Conservation (phyloP, 2,888 invertebrate species). For the Stenchaetothrips biformis region DNA sequence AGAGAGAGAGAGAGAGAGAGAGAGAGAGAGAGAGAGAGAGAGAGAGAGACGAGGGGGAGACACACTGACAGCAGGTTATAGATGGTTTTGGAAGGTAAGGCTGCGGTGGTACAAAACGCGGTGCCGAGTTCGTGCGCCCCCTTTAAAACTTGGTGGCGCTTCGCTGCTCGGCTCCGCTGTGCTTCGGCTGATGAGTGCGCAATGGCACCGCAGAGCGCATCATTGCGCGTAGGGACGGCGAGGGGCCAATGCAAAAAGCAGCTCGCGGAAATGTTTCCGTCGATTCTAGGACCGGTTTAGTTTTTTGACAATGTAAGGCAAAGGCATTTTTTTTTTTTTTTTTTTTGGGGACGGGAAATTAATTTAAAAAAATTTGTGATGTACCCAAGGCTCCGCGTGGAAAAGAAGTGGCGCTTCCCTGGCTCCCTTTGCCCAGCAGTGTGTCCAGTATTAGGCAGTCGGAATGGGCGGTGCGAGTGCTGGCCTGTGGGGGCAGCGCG, state of each 20-base stretch:
- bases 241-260: too few species aligned
- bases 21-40: background rate
- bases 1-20: background rate
- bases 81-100: background rate
- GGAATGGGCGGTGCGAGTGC: too few species aligned
- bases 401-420: too few species aligned
- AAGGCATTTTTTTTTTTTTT: too few species aligned
- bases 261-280: too few species aligned
- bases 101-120: background rate
- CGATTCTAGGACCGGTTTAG: too few species aligned
- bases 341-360: too few species aligned
- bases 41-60: background rate
- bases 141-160: background rate
- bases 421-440: too few species aligned
- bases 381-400: too few species aligned
- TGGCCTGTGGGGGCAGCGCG: background rate
- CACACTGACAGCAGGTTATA: slow-evolving; percentile 7
- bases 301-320: too few species aligned
- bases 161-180: background rate
- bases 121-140: background rate
- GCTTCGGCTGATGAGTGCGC: background rate
- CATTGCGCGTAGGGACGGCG: background rate
- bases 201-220: background rate
- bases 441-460: too few species aligned
- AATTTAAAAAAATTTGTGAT: too few species aligned